A percentile compares a stretch with the other conserved stretches of the same genome.
Conservation (phyloP, 2,113 vertebrate species). For the Talpa occidentalis region DNA sequence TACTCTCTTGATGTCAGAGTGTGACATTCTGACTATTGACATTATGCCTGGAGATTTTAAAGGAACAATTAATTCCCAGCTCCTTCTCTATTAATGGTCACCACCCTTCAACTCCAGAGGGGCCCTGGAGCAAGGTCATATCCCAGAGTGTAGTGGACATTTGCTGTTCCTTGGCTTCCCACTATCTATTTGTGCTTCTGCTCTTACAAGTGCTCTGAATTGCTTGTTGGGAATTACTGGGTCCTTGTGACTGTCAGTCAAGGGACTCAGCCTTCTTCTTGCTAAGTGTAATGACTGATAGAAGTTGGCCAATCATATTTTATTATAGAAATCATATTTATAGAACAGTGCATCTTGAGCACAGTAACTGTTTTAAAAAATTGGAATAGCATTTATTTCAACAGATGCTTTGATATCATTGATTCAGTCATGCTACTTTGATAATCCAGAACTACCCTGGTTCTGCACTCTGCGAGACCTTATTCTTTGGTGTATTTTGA, state of each 20-base stretch:
- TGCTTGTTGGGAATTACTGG: not conserved
- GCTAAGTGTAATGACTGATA: not conserved
- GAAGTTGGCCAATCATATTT: not conserved
- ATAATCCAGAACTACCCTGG: not conserved
- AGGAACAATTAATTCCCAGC: slow-evolving; percentile 1
- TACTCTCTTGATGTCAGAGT: not conserved
- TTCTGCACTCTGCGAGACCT: not conserved
- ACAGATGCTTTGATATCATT: not conserved
- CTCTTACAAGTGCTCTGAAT: not conserved
- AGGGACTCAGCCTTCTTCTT: not conserved
- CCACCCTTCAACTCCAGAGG: not conserved
- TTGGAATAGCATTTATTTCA: slow-evolving; percentile 29
- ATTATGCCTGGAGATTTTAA: slow-evolving; percentile 14
- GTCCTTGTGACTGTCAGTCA: not conserved
- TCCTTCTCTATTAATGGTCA: not conserved
- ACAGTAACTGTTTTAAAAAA: not conserved
- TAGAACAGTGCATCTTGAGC: not conserved
- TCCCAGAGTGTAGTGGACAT: not conserved
- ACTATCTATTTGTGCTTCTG: not conserved
- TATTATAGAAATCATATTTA: not conserved
- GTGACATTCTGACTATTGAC: slow-evolving; percentile 37
- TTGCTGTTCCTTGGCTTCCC: not conserved
- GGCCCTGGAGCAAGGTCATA: not conserved
- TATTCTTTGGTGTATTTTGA: not conserved
- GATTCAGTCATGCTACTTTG: not conserved